phyloP scores from a whole-genome alignment of 2,888 invertebrate species.

The Altica lythri region DNA sequence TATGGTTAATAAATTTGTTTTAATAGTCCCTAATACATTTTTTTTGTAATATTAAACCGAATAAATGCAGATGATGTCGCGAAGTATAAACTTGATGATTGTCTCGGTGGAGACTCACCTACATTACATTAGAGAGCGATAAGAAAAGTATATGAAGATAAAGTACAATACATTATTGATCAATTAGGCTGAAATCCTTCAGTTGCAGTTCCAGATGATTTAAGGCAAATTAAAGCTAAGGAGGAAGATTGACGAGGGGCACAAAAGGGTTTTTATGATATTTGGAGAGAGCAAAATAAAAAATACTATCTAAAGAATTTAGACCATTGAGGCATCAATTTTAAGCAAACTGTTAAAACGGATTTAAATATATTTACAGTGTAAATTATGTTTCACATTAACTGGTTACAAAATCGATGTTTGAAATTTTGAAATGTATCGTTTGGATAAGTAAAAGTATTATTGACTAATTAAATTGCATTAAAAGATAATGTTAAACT shows the following conservation, averaged over 20 bases:
- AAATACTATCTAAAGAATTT: slow-evolving; percentile 96
- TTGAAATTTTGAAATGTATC: too few relatives aligned
- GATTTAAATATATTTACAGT: slow-evolving; percentile 61
- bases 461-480: too few relatives aligned
- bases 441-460: too few relatives aligned
- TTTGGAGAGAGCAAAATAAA: slow-evolving; percentile 98
- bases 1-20: too few relatives aligned
- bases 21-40: too few relatives aligned
- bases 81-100: slow-evolving; percentile 87
- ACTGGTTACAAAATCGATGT: too few relatives aligned
- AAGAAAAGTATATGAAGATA: slow-evolving; percentile 68
- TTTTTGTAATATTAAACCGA: slow-evolving; percentile 81
- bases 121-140: slow-evolving; percentile 92
- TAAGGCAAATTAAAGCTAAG: slow-evolving; percentile 89
- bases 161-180: slow-evolving; percentile 84
- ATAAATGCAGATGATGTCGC: slow-evolving; percentile 88
- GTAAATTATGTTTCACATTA: too few relatives aligned
- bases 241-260: slow-evolving; percentile 98
- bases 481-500: too few relatives aligned
- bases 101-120: slow-evolving; percentile 85
- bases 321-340: slow-evolving; percentile 97
- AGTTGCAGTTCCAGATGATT: slow-evolving; percentile 90
- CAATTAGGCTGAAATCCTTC: slow-evolving; percentile 91
- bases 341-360: slow-evolving; percentile 96
- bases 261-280: slow-evolving; percentile 95